phyloP scores from a whole-genome alignment of 2,797 vertebrate species.

The Prunella strophiata region DNA sequence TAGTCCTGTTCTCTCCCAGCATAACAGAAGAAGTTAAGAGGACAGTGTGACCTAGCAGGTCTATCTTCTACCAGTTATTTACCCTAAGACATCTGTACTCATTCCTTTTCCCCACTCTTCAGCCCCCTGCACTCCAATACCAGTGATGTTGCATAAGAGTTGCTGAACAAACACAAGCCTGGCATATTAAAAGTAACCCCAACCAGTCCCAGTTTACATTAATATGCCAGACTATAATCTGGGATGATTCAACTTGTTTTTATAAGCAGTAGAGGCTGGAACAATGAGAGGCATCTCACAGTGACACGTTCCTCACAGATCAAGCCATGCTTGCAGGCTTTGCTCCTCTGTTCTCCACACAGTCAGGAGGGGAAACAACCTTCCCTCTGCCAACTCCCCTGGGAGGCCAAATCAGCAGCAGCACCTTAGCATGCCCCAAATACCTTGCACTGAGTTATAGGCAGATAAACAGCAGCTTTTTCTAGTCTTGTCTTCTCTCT shows the following conservation, averaged over 20 bases:
- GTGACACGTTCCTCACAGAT: neutral
- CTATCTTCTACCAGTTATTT: neutral
- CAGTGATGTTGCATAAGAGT: neutral
- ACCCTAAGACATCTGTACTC: neutral
- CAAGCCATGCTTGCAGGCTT: fast-evolving
- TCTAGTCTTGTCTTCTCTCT: neutral
- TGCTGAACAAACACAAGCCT: neutral
- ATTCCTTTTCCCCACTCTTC: neutral
- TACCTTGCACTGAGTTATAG: neutral
- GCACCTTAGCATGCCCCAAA: neutral
- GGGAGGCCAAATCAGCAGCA: neutral
- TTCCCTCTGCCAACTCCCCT: neutral
- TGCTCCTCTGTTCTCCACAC: neutral
- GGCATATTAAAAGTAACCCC: neutral
- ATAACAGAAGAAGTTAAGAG: neutral
- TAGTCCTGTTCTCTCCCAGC: neutral
- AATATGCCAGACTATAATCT: neutral
- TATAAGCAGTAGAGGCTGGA: neutral
- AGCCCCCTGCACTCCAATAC: neutral
- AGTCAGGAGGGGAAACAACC: neutral
- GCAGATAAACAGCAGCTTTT: neutral
- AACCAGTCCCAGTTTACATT: neutral
- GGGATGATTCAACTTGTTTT: neutral
- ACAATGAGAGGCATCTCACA: neutral
- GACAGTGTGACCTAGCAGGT: neutral